phyloP scores from a whole-genome alignment of 2,888 invertebrate species.

The Strigamia maritima region DNA sequence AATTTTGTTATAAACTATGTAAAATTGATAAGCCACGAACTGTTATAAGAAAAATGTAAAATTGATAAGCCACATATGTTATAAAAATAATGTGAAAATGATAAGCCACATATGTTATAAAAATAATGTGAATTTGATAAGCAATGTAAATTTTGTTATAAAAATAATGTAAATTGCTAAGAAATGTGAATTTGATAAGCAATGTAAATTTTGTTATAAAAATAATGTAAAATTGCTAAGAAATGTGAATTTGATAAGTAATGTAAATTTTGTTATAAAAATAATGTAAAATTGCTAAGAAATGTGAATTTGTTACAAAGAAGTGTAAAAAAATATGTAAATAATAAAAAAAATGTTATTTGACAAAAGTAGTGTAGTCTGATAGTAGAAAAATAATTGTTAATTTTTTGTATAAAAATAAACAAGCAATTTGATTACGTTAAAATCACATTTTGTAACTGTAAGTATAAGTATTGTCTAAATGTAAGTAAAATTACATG shows the following conservation, averaged over 20 bases:
- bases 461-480: background rate
- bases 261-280: background rate
- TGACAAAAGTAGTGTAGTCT: background rate
- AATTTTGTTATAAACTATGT: background rate
- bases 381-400: no score
- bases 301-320: background rate
- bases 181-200: background rate
- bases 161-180: background rate
- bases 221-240: background rate
- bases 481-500: background rate
- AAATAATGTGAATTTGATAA: background rate
- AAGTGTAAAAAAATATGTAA: background rate
- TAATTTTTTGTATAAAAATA: no score
- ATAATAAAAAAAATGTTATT: background rate
- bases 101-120: background rate
- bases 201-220: background rate
- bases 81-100: background rate
- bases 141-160: background rate
- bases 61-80: background rate
- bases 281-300: background rate
- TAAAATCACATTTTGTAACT: background rate
- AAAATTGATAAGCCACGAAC: background rate
- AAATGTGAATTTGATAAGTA: background rate
- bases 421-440: no score
- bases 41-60: background rate